Conservation (phyloP, 2,113 vertebrate genomes). For the Neogobius melanostomus region DNA sequence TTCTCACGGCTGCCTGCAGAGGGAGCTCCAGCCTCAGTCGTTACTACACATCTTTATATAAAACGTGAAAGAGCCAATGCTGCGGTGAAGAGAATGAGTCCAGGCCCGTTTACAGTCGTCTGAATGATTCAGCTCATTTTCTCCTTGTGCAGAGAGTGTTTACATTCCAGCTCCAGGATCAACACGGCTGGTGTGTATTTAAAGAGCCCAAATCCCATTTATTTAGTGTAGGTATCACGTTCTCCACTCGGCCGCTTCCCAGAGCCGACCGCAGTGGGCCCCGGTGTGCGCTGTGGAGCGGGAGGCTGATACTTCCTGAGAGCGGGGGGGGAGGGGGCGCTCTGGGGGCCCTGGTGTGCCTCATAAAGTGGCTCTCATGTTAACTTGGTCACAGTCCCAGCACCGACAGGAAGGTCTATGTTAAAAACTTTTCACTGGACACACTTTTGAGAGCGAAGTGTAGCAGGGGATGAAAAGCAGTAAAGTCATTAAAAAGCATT, state of each 20-base stretch:
- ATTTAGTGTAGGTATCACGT: constrained; percentile 59
- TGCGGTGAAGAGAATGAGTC: too few species aligned
- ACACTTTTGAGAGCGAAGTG: too few species aligned
- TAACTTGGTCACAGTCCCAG: constrained; percentile 2
- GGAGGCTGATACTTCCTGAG: constrained; percentile 55
- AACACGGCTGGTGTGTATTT: constrained; percentile 67
- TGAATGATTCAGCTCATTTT: too few species aligned
- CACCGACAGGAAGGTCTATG: too few species aligned
- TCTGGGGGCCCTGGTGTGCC: neutral
- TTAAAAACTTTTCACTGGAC: too few species aligned
- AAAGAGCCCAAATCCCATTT: constrained; percentile 67
- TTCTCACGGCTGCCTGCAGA: too few species aligned
- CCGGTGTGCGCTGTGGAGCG: constrained; percentile 29
- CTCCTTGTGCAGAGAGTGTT: neutral
- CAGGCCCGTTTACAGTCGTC: too few species aligned
- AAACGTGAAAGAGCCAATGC: too few species aligned
- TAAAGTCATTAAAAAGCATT: too few species aligned
- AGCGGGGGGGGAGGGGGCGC: constrained; percentile 40
- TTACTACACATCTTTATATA: too few species aligned
- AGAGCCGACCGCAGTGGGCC: constrained; percentile 44
- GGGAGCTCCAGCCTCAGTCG: too few species aligned
- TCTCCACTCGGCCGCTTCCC: constrained; percentile 53
- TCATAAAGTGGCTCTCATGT: constrained; percentile 19
- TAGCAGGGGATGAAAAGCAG: too few species aligned
- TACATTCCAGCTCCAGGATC: constrained; percentile 59